Conservation (phyloP, 2,888 invertebrate genomes). For the Caenorhabditis zanzibari region DNA sequence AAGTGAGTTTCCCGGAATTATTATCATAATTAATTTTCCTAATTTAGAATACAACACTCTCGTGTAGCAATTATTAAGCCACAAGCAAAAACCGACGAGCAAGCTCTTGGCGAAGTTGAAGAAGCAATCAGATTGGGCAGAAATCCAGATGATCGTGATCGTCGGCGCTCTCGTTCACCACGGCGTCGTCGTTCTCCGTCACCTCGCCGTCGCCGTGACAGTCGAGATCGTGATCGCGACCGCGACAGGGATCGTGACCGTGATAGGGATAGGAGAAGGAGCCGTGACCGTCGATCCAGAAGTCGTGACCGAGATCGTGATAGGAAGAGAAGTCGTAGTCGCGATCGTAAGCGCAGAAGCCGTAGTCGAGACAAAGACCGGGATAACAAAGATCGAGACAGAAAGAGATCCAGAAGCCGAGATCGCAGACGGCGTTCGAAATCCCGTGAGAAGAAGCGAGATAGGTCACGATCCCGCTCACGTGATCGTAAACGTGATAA, state of each 20-base stretch:
- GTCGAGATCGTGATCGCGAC: conserved; percentile 48
- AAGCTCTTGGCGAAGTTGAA: conserved; percentile 95
- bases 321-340: conserved; percentile 51
- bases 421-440: conserved; percentile 62
- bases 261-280: conserved; percentile 50
- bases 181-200: conserved; percentile 72
- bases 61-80: conserved; percentile 92
- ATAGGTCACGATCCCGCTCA: conserved; percentile 65
- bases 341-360: conserved; percentile 51
- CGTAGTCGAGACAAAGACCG: conserved; percentile 47
- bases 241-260: conserved; percentile 59
- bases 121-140: conserved; percentile 92
- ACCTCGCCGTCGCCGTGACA: conserved; percentile 57
- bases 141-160: conserved; percentile 53
- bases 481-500: conserved; percentile 55
- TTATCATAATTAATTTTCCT: neutral
- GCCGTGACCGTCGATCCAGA: conserved; percentile 48
- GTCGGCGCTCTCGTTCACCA: conserved; percentile 68
- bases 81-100: conserved; percentile 95
- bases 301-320: conserved; percentile 53
- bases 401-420: conserved; percentile 59
- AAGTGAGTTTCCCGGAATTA: conserved; percentile 81
- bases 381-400: conserved; percentile 48
- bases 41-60: conserved; percentile 90
- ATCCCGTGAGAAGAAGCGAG: conserved; percentile 68